Percentiles rank a stretch among this genome's conserved stretches.
phyloP scores from a whole-genome alignment of 1,140 invertebrate genomes.

The Cydia fagiglandana region DNA sequence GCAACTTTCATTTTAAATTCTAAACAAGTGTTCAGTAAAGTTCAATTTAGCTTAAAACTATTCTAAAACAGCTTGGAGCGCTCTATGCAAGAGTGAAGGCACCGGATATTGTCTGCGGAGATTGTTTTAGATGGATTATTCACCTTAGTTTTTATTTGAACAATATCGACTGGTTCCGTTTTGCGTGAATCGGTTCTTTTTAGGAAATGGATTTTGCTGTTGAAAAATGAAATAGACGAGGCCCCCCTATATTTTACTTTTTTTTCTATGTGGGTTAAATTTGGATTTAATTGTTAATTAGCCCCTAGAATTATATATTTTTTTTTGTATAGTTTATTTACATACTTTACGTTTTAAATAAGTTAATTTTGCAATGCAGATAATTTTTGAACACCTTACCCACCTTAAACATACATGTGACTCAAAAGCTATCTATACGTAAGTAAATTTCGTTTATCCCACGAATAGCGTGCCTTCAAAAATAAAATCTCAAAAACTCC shows the following conservation, averaged over 20 bases:
- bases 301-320: too few relatives aligned
- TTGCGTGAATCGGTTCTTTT: conserved; percentile 23
- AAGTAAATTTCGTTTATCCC: neutral
- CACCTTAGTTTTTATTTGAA: conserved; percentile 36
- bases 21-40: neutral
- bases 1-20: neutral
- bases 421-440: too few relatives aligned
- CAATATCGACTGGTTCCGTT: conserved; percentile 26
- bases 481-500: neutral
- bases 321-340: too few relatives aligned
- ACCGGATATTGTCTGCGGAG: conserved; percentile 57
- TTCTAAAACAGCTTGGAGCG: conserved; percentile 32
- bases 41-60: conserved; percentile 12
- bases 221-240: neutral
- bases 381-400: too few relatives aligned
- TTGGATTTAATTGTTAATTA: too few relatives aligned
- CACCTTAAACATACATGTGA: too few relatives aligned
- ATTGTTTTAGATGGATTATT: conserved; percentile 56
- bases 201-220: neutral
- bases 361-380: too few relatives aligned
- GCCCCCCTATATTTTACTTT: neutral
- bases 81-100: conserved; percentile 36
- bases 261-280: neutral
- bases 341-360: too few relatives aligned
- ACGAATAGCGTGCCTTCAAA: neutral